Evolutionary conservation across 2,888 invertebrate species (phyloP).

Genomic region (Hanleya hanleyi): DNA sequence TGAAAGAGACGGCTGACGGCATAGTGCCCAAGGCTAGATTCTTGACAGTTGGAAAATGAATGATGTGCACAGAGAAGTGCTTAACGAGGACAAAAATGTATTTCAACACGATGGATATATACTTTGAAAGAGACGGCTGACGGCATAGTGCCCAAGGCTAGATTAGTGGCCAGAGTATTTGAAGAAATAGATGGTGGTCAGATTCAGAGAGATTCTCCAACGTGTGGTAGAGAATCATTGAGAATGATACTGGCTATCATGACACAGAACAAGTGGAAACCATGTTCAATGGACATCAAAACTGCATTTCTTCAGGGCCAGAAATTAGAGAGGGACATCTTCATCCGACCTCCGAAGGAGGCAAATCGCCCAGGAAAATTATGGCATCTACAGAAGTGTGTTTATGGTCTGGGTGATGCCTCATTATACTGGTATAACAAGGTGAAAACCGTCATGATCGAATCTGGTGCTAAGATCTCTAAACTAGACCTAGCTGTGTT

Average conservation of each 20-base stretch:
- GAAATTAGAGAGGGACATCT: background rate
- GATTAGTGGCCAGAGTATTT: slow-evolving; percentile 20
- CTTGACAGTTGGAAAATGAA: too few relatives aligned
- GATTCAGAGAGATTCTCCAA: slow-evolving; percentile 14
- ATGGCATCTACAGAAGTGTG: slow-evolving; percentile 15
- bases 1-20: too few relatives aligned
- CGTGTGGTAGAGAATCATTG: slow-evolving; percentile 12
- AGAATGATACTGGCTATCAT: slow-evolving; percentile 13
- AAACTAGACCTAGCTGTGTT: slow-evolving; percentile 19
- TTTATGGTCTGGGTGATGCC: slow-evolving; percentile 24
- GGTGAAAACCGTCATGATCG: background rate
- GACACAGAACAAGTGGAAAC: slow-evolving; percentile 4
- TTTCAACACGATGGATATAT: slow-evolving; percentile 18
- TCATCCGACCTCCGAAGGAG: slow-evolving; percentile 3
- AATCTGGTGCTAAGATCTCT: slow-evolving; percentile 1
- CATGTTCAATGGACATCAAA: slow-evolving; percentile 18
- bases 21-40: too few relatives aligned
- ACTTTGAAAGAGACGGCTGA: too few relatives aligned
- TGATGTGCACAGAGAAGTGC: slow-evolving; percentile 6
- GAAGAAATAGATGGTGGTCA: slow-evolving; percentile 15
- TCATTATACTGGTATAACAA: slow-evolving; percentile 14
- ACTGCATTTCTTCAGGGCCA: slow-evolving; percentile 18
- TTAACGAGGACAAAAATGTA: too few relatives aligned
- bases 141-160: too few relatives aligned
- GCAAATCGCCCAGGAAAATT: background rate